A percentile compares a stretch with the other conserved stretches of the same genome.
phyloP scores from a whole-genome alignment of 1,140 invertebrate species.

The Diploscapter pachys region DNA sequence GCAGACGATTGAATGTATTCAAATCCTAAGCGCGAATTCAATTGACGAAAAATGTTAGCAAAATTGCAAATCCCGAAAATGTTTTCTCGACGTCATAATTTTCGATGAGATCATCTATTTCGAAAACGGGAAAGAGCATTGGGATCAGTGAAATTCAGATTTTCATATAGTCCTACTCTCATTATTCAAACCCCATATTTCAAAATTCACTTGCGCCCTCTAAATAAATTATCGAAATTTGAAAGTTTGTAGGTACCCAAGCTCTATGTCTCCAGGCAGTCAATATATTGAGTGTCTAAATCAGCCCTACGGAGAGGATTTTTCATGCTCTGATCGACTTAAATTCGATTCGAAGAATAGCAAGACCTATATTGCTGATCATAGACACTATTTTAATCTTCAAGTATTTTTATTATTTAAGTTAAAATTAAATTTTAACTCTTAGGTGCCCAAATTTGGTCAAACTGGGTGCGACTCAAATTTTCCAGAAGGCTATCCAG shows the following conservation, averaged over 20 bases:
- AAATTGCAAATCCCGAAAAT: not conserved
- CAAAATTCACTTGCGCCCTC: too few species aligned
- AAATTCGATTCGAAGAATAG: not conserved
- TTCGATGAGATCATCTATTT: too few species aligned
- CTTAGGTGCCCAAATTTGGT: not conserved
- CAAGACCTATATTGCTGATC: constrained; percentile 5
- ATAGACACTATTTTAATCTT: constrained; percentile 13
- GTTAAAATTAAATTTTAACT: not conserved
- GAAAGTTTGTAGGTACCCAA: constrained; percentile 8
- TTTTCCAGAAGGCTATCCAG: not conserved
- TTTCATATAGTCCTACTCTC: too few species aligned
- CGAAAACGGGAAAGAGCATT: too few species aligned
- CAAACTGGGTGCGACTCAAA: constrained; percentile 5
- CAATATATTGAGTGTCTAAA: not conserved
- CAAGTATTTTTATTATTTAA: not conserved
- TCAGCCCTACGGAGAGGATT: constrained; percentile 14
- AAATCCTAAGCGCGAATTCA: too few species aligned
- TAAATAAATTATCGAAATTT: too few species aligned
- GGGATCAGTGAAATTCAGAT: too few species aligned
- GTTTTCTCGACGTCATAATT: too few species aligned
- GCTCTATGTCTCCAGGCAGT: constrained; percentile 5
- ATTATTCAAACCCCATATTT: too few species aligned
- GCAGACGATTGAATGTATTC: too few species aligned
- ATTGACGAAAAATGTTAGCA: too few species aligned
- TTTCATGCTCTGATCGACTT: constrained; percentile 12